Evolutionary conservation across 2,888 invertebrate genomes (phyloP).

Genomic region (Arge pagana): DNA sequence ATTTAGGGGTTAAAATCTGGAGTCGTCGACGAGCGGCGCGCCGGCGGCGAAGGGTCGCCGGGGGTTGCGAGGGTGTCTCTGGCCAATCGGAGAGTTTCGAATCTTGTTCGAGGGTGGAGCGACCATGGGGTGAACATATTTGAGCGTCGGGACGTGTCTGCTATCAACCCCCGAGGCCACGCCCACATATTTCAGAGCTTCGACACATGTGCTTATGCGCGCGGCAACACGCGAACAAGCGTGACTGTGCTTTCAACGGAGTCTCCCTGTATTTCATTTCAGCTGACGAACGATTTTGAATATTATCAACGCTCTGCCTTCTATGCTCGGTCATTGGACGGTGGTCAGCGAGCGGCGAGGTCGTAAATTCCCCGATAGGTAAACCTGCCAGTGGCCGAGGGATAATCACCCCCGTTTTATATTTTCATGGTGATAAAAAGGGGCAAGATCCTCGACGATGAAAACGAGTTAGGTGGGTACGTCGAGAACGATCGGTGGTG

Average conservation of each 20-base stretch:
- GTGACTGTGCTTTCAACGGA: no score
- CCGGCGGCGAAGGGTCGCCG: slow-evolving; percentile 51
- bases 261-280: slow-evolving; percentile 43
- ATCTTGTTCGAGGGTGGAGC: slow-evolving; percentile 51
- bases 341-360: neutral
- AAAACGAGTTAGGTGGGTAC: no score
- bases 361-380: slow-evolving; percentile 1
- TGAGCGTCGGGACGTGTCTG: slow-evolving; percentile 56
- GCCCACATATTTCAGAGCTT: slow-evolving; percentile 59
- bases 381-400: no score
- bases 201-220: slow-evolving; percentile 55
- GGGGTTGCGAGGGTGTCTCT: slow-evolving; percentile 43
- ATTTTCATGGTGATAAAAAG: no score
- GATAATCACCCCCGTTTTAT: no score
- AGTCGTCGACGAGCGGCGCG: slow-evolving; percentile 39
- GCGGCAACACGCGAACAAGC: slow-evolving; percentile 13
- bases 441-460: no score
- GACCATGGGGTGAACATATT: slow-evolving; percentile 55
- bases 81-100: slow-evolving; percentile 49
- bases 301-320: slow-evolving; percentile 48
- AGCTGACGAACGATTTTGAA: slow-evolving; percentile 54
- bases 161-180: slow-evolving; percentile 51
- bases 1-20: slow-evolving; percentile 50
- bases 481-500: neutral
- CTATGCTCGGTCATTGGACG: slow-evolving; percentile 24